phyloP scores from a whole-genome alignment of 2,113 vertebrate species.

The Mastomys natalensis region DNA sequence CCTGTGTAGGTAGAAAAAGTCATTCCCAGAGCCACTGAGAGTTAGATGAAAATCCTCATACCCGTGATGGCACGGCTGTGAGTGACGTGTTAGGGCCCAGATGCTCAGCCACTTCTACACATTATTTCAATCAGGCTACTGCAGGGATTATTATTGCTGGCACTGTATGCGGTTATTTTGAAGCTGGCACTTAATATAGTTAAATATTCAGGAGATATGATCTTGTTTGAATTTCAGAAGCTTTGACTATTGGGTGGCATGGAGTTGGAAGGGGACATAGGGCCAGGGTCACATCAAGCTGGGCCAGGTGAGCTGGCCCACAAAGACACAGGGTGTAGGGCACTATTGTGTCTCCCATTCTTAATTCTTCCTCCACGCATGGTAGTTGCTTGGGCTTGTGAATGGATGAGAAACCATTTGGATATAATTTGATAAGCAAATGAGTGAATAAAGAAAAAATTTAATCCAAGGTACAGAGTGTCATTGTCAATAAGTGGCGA shows the following conservation, averaged over 20 bases:
- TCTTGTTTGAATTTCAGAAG: slow-evolving; percentile 2
- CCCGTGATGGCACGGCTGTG: too few relatives aligned
- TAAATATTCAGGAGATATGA: neutral
- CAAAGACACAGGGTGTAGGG: fast-evolving
- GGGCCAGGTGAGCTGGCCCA: neutral
- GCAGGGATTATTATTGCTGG: neutral
- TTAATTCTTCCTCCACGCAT: neutral
- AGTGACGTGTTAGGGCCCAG: fast-evolving
- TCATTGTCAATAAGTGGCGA: neutral
- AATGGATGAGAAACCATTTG: neutral
- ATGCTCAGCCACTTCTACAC: too few relatives aligned
- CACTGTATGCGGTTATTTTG: neutral
- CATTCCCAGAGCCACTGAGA: neutral
- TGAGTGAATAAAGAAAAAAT: neutral
- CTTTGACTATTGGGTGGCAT: neutral
- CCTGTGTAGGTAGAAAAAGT: neutral
- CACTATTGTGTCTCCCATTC: neutral
- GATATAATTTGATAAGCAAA: neutral
- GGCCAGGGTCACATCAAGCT: neutral
- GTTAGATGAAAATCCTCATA: neutral
- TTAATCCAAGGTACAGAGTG: neutral
- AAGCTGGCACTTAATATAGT: neutral
- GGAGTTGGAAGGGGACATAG: neutral
- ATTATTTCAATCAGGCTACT: neutral
- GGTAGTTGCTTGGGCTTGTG: neutral